These are phyloP conservation scores for Erynnis tages DNA, from an alignment of 2,888 invertebrate genomes.

Conservation along the genomic window DNA sequence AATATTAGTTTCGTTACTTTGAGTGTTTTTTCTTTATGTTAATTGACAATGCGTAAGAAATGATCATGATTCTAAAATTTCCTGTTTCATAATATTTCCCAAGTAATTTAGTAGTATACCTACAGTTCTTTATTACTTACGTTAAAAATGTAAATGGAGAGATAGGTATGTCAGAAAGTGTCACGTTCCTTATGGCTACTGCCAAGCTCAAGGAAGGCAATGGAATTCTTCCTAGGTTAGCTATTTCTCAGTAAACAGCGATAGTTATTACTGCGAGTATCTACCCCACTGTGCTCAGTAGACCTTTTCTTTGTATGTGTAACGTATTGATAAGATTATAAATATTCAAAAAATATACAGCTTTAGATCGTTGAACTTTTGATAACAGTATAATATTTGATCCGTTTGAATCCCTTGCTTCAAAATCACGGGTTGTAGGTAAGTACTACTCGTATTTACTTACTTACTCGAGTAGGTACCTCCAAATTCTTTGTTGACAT, in stretches of 20 bases:
- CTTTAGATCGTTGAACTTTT: not conserved
- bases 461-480: too few relatives aligned
- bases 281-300: not conserved
- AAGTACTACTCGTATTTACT: too few relatives aligned
- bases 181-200: not conserved
- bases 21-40: too few relatives aligned
- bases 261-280: not conserved
- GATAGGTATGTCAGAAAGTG: not conserved
- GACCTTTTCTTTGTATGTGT: slow-evolving; percentile 15
- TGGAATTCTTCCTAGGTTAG: not conserved
- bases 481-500: too few relatives aligned
- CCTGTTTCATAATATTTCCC: too few relatives aligned
- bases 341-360: not conserved
- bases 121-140: not conserved
- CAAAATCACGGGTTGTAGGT: too few relatives aligned
- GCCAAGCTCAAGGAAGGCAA: not conserved
- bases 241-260: not conserved
- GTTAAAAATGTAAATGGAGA: not conserved
- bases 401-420: too few relatives aligned
- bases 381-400: not conserved
- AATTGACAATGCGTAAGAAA: too few relatives aligned
- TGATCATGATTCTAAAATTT: too few relatives aligned
- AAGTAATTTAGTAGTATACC: too few relatives aligned
- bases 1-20: not conserved
- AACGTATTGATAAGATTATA: slow-evolving; percentile 18